These are phyloP conservation scores for Hippocampus abdominalis DNA, from an alignment of 2,113 vertebrate genomes.

Conservation along the genomic window DNA sequence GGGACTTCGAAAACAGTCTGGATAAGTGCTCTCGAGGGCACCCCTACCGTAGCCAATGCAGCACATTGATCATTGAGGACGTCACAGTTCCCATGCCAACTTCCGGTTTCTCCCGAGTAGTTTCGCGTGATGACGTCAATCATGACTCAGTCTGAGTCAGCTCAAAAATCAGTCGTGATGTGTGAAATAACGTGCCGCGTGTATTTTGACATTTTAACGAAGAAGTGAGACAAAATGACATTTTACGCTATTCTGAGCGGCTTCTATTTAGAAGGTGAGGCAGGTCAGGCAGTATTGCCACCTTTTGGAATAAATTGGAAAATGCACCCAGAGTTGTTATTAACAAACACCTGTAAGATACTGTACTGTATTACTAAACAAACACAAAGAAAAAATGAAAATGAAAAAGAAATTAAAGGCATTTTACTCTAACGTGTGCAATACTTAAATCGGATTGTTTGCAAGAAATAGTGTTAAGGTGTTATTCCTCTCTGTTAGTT, in stretches of 20 bases:
- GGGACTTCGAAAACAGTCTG: too few species aligned
- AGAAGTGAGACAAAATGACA: not conserved
- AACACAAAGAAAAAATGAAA: too few species aligned
- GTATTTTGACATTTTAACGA: not conserved
- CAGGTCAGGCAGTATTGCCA: constrained; percentile 36
- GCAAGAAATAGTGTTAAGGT: too few species aligned
- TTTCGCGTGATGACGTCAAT: constrained; percentile 1
- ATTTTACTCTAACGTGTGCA: too few species aligned
- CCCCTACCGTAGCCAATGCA: not conserved
- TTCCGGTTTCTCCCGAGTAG: constrained; percentile 12
- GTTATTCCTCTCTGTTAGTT: too few species aligned
- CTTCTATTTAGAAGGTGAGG: not conserved
- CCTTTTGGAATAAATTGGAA: constrained; percentile 40
- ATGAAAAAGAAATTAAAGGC: too few species aligned
- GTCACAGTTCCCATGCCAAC: not conserved
- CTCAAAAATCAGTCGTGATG: not conserved
- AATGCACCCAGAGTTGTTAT: not conserved
- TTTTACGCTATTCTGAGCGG: too few species aligned
- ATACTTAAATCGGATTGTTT: too few species aligned
- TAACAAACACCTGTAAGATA: too few species aligned
- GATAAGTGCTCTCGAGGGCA: too few species aligned
- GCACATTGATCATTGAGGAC: not conserved
- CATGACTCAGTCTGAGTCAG: constrained; percentile 28
- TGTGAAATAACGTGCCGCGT: not conserved
- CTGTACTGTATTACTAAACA: too few species aligned